Conservation (phyloP, 2,113 vertebrate genomes). For the Rhynchopsitta pachyrhyncha region DNA sequence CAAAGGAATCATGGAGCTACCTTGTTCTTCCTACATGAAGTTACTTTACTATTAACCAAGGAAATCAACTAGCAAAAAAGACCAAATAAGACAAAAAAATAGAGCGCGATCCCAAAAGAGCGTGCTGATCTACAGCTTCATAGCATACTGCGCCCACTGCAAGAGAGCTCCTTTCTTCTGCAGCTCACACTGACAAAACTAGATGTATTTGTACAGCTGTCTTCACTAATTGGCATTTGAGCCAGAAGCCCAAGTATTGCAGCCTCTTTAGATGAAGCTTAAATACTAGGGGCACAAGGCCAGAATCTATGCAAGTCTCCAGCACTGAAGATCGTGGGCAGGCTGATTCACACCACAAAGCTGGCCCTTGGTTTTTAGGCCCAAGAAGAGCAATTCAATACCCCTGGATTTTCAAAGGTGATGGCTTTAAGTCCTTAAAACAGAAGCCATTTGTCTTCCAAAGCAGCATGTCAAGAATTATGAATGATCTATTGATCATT, state of each 20-base stretch:
- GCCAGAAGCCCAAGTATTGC: background rate
- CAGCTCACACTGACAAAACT: background rate
- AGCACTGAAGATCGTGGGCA: background rate
- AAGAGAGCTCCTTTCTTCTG: background rate
- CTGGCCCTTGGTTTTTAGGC: background rate
- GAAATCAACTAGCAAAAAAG: background rate
- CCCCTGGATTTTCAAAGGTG: background rate
- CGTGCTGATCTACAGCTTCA: background rate
- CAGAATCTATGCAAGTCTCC: background rate
- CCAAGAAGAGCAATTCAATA: background rate
- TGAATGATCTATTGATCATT: background rate
- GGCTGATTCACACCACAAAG: background rate
- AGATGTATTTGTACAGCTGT: background rate
- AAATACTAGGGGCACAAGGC: background rate
- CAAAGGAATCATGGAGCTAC: background rate
- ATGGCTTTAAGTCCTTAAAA: background rate
- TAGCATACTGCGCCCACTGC: background rate
- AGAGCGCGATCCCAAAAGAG: accelerated
- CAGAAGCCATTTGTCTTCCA: background rate
- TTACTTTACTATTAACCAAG: background rate
- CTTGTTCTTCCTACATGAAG: background rate
- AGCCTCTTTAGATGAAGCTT: background rate
- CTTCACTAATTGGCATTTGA: background rate
- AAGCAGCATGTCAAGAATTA: background rate
- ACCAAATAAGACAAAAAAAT: background rate